Evolutionary conservation across 2,113 vertebrate species (phyloP).

Genomic region (Myrmophylax atrothorax): DNA sequence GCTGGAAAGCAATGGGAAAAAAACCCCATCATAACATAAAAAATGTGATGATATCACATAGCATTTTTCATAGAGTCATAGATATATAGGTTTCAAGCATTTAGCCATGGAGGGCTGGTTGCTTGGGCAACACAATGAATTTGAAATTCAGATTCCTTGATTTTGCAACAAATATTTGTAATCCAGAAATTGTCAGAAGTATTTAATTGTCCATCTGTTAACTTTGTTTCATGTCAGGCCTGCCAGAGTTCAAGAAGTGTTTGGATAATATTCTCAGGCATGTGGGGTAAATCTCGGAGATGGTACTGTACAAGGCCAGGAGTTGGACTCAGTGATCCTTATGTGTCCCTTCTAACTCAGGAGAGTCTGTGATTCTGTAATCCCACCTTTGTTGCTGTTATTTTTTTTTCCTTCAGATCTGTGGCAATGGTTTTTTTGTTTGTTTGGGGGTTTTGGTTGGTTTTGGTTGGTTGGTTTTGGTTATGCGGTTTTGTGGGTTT

Average conservation of each 20-base stretch:
- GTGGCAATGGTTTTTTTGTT: background rate
- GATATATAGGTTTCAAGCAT: background rate
- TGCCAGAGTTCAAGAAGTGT: background rate
- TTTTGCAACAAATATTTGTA: background rate
- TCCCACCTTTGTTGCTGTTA: background rate
- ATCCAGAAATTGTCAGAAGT: background rate
- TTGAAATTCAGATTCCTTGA: constrained; percentile 2
- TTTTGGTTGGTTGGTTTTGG: no score
- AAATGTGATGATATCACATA: background rate
- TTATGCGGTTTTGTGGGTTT: no score
- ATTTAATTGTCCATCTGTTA: background rate
- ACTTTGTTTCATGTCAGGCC: background rate
- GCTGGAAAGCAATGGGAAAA: background rate
- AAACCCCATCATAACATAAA: background rate
- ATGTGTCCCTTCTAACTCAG: background rate
- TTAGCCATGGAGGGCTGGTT: background rate
- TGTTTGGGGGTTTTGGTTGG: background rate
- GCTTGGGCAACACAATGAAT: background rate
- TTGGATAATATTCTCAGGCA: background rate
- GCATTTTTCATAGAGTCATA: background rate
- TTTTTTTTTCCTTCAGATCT: background rate
- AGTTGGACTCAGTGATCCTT: background rate
- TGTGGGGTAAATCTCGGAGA: background rate
- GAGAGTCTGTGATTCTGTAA: background rate
- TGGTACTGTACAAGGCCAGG: background rate